Evolutionary conservation across 2,888 invertebrate genomes (phyloP), one percentile per base, ranked within the genome.

Genomic region (Agrotis exclamationis): DNA sequence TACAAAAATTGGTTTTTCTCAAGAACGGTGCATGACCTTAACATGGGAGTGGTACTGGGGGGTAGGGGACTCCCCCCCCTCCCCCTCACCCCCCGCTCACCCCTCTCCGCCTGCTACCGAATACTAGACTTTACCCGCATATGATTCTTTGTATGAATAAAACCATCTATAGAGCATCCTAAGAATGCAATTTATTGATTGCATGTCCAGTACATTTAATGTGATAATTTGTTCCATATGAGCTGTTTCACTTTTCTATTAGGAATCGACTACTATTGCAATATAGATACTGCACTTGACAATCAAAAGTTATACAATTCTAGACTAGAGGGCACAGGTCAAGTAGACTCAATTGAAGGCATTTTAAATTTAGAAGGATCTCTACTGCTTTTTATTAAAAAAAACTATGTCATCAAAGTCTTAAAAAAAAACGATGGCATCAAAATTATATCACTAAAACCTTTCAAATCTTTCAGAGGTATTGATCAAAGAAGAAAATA

Each of bases 381-480:
- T 20, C 22, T 51, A 33, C 14, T 7, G 24, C 20, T 56, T 39
- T 58, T 7, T n/a, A n/a, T n/a, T n/a, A n/a, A n/a, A n/a, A n/a
- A n/a, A n/a, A n/a, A n/a, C n/a, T n/a, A n/a, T n/a, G n/a, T n/a
- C n/a, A n/a, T 39, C 39, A 4, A 39, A 39, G 9, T 39, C 39
- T 11, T 1, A 39, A 39, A 11, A 9, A 39, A 39, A 3, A 5
- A 28, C 28, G 2, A 28, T n/a, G 5, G 28, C 33, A 33, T 33
- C 7, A 24, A 24, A 3, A 24, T 24, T 24, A 16, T 65, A 16
- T 62, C n/a, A 33, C 51, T 73, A 67, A 71, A 63, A 39, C 28
- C 39, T 5, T 47, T 16, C 3, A 45, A 69, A 70, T n/a, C 28
- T 93, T 92, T 60, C 88, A 92, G 93, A 91, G 72, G 88, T 87